phyloP scores from a whole-genome alignment of 2,113 vertebrate species.

The Dasyprocta punctata region DNA sequence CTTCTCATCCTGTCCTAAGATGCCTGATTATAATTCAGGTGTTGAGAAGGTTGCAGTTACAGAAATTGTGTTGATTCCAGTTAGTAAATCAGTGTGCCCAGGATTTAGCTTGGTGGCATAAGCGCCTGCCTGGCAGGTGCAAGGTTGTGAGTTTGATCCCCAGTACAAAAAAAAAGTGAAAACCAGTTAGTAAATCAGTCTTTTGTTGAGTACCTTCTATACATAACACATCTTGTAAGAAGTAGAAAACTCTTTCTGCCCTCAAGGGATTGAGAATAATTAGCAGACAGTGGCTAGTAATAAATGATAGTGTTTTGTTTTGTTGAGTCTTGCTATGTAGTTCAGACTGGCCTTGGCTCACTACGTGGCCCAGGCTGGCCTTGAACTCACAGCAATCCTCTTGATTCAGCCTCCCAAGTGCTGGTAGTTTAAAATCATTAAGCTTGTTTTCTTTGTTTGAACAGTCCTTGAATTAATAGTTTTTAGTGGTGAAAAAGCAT shows the following conservation, averaged over 20 bases:
- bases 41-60: background rate
- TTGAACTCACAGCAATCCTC: background rate
- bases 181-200: background rate
- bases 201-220: background rate
- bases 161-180: no score
- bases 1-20: background rate
- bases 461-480: background rate
- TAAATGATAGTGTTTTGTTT: background rate
- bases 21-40: background rate
- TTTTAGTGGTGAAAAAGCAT: background rate
- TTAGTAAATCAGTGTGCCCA: background rate
- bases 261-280: background rate
- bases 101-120: no score
- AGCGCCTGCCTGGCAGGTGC: no score
- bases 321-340: background rate
- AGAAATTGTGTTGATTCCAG: background rate
- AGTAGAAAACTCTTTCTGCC: background rate
- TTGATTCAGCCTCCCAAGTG: background rate
- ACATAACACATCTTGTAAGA: background rate
- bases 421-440: background rate
- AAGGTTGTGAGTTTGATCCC: no score
- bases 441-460: background rate
- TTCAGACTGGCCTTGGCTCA: background rate
- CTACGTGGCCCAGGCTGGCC: background rate
- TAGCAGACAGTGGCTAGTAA: background rate